Conservation (phyloP, 1,140 invertebrate species). For the Drosophila nannoptera region DNA sequence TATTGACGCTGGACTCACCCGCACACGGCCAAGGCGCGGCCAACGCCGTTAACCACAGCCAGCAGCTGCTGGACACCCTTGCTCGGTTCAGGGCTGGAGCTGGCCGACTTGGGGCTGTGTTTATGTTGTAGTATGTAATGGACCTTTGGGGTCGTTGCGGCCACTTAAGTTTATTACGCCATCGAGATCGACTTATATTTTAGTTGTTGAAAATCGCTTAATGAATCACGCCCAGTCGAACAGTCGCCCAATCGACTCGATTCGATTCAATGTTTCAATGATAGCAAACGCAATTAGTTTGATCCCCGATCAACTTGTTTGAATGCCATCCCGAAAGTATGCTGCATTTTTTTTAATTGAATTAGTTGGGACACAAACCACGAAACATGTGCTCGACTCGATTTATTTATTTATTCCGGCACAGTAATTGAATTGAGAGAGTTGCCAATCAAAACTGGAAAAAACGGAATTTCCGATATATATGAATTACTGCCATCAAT, state of each 20-base stretch:
- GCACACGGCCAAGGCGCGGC: constrained; percentile 21
- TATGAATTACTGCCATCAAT: too few species aligned
- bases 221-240: constrained; percentile 67
- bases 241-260: too few species aligned
- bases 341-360: constrained; percentile 9
- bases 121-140: neutral
- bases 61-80: constrained; percentile 17
- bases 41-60: constrained; percentile 66
- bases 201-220: constrained; percentile 45
- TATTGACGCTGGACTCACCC: constrained; percentile 48
- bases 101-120: neutral
- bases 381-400: neutral
- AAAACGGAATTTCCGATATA: neutral
- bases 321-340: constrained; percentile 31
- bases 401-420: too few species aligned
- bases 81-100: constrained; percentile 20
- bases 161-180: constrained; percentile 59
- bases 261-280: constrained; percentile 23
- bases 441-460: constrained; percentile 12
- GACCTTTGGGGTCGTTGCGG: constrained; percentile 5
- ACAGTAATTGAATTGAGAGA: too few species aligned
- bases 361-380: constrained; percentile 31
- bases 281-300: too few species aligned
- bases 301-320: constrained; percentile 1
- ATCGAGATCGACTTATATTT: constrained; percentile 56